Base-by-base conservation (phyloP, 2,113 vertebrate genomes). In the Lophius piscatorius region DNA sequence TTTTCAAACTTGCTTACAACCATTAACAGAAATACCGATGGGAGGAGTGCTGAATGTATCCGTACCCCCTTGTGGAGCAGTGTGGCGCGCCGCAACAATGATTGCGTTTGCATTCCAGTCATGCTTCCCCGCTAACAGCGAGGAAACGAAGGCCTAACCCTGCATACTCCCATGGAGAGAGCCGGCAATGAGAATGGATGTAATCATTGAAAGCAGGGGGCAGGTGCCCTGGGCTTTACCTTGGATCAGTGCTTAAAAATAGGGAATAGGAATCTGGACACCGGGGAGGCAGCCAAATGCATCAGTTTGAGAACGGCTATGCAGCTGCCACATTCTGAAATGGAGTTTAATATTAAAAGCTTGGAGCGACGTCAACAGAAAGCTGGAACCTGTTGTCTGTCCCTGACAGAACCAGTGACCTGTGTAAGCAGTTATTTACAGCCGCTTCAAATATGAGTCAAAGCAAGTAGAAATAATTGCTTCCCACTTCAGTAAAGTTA, bases 121-220 rank as follows among this genome's bases (percentile, higher is more conserved):
- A 87, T 72, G 83, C 63, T 42, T 47, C 44, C 23, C 49, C 45
- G 47, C 67, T 74, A 86, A 78, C 63, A 54, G 51, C 65, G 20
- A 78, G 45, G 75, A 78, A 81, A 87, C 39, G 40, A 44, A 76
- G 49, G 71, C 59, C 78, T 64, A 60, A 79, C 72, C 72, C 67
- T 34, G 63, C 60, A 54, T n/a, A 10, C 63, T 68, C 28, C 51
- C 46, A 29, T 45, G 51, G 74, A 74, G 68, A 74, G 58, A 49
- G 52, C 50, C 60, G 49, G 61, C 58, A 26, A 42, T 76, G 57
- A 66, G 76, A 87, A 81, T 80, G 60, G 42, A 80, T 80, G 70
- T 75, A 74, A 84, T 86, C 80, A 83, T 60, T 13, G 39, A 69
- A 65, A 63, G 59, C 73, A 61, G 44, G 68, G 63, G 52, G 55